A percentile compares a stretch with the other conserved stretches of the same genome.
Evolutionary conservation across 2,888 invertebrate genomes (phyloP).

Genomic region (Heliothis peltigera): DNA sequence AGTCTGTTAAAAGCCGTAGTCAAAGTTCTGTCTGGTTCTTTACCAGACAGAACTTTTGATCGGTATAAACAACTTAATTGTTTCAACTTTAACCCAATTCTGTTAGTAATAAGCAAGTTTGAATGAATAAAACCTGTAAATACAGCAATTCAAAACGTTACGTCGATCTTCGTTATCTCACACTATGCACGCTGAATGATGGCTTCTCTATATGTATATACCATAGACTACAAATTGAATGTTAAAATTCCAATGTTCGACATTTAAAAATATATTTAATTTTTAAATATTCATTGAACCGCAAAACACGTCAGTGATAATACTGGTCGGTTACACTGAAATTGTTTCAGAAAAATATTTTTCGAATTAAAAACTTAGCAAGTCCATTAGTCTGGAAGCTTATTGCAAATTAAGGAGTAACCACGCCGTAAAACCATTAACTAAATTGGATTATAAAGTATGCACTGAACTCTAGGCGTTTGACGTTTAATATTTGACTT

Average conservation of each 20-base stretch:
- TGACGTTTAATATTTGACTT: conserved; percentile 40
- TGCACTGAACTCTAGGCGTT: conserved; percentile 19
- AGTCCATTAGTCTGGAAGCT: conserved; percentile 24
- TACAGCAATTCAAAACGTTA: too few relatives aligned
- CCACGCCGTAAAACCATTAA: conserved; percentile 44
- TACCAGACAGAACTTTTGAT: too few relatives aligned
- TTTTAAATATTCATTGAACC: conserved; percentile 3
- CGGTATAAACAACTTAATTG: too few relatives aligned
- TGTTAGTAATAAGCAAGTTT: too few relatives aligned
- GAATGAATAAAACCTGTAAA: too few relatives aligned
- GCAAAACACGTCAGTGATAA: neutral
- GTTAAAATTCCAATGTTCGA: neutral
- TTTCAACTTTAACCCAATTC: too few relatives aligned
- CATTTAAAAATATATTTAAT: conserved; percentile 7
- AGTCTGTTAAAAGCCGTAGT: too few relatives aligned
- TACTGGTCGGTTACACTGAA: neutral
- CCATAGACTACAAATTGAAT: too few relatives aligned
- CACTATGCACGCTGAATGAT: too few relatives aligned
- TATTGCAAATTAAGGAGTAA: conserved; percentile 15
- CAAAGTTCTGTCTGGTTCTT: too few relatives aligned
- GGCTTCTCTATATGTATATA: too few relatives aligned
- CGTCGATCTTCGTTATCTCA: too few relatives aligned
- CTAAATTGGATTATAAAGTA: conserved; percentile 39
- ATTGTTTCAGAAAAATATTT: conserved; percentile 5
- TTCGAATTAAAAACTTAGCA: conserved; percentile 6